phyloP scores from a whole-genome alignment of 2,888 invertebrate genomes.

The Nudaria mundana region DNA sequence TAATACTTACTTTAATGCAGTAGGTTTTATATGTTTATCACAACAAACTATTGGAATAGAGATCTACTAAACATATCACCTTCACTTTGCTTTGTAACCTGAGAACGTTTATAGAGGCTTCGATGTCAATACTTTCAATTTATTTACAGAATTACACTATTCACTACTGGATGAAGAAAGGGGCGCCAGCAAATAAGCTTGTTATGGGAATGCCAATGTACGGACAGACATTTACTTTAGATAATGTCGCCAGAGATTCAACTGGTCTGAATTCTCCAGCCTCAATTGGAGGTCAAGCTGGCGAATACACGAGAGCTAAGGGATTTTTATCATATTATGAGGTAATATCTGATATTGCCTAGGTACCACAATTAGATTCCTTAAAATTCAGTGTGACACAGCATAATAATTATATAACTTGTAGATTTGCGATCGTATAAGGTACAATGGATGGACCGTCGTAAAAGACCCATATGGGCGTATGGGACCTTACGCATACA shows the following conservation, averaged over 20 bases:
- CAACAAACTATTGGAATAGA: background rate
- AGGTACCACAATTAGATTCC: too few relatives aligned
- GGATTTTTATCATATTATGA: constrained; percentile 95
- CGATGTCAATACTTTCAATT: too few relatives aligned
- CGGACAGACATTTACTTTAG: constrained; percentile 89
- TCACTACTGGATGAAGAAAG: constrained; percentile 93
- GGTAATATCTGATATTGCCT: constrained; percentile 53
- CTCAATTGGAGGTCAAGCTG: constrained; percentile 89
- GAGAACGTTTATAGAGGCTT: too few relatives aligned
- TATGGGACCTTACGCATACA: constrained; percentile 94
- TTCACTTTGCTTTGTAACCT: too few relatives aligned
- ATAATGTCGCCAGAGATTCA: constrained; percentile 55
- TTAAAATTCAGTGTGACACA: background rate
- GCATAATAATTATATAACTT: constrained; percentile 6
- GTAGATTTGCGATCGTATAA: constrained; percentile 91
- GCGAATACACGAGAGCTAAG: constrained; percentile 91
- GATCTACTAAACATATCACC: too few relatives aligned
- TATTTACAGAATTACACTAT: constrained; percentile 90
- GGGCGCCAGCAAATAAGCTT: constrained; percentile 89
- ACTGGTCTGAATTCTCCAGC: constrained; percentile 89
- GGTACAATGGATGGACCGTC: constrained; percentile 89
- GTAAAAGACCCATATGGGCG: constrained; percentile 88
- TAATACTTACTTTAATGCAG: constrained; percentile 90
- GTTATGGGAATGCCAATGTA: constrained; percentile 95
- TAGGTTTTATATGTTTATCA: constrained; percentile 45